Conservation (phyloP, 2,797 vertebrate species). For the Artibeus jamaicensis region DNA sequence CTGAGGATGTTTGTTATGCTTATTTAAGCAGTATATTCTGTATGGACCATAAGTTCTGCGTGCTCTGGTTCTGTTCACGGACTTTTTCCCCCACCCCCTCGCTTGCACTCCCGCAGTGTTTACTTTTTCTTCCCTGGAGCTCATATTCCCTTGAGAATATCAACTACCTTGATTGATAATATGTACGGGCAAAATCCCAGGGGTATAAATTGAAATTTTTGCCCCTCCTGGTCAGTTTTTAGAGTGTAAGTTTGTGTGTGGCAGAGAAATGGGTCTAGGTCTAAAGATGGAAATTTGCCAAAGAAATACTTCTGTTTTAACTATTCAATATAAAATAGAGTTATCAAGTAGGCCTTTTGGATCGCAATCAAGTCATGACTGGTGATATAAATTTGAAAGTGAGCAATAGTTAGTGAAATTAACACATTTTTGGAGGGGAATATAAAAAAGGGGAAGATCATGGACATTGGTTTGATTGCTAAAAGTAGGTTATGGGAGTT, state of each 20-base stretch:
- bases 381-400: neutral
- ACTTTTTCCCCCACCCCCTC: neutral
- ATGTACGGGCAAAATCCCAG: neutral
- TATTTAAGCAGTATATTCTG: neutral
- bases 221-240: neutral
- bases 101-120: neutral
- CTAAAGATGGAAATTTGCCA: neutral
- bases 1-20: neutral
- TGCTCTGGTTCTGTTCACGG: neutral
- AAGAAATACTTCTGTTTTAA: constrained; percentile 5
- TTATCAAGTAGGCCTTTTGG: neutral
- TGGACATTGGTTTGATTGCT: neutral
- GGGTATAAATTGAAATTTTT: neutral
- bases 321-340: neutral
- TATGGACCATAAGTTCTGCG: neutral
- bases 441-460: neutral
- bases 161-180: neutral
- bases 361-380: neutral
- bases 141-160: neutral
- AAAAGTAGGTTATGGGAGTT: neutral
- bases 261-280: neutral
- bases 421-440: neutral
- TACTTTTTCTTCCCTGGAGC: neutral
- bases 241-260: neutral
- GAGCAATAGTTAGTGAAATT: neutral